These are phyloP conservation scores for Anastrepha obliqua DNA, from an alignment of 1,140 invertebrate genomes.

Conservation along the genomic window DNA sequence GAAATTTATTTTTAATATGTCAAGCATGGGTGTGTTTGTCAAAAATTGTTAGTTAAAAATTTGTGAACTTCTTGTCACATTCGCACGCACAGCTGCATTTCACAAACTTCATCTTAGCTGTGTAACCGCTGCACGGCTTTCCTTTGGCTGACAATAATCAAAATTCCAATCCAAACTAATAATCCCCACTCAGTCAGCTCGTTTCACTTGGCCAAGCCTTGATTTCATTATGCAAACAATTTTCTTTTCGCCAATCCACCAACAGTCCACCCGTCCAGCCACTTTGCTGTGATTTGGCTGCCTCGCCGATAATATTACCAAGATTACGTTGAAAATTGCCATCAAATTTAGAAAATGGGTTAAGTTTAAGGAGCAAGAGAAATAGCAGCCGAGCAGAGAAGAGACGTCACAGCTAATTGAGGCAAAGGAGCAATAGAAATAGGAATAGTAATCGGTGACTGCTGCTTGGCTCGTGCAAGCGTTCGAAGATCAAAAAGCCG, in stretches of 20 bases:
- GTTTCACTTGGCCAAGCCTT: constrained; percentile 39
- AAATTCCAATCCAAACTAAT: constrained; percentile 43
- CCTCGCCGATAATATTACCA: not conserved
- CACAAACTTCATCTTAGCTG: not conserved
- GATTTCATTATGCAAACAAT: constrained; percentile 40
- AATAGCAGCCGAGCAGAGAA: not conserved
- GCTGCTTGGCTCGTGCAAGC: not conserved
- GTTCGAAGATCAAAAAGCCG: not conserved
- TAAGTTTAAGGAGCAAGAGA: not conserved
- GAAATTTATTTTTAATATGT: not conserved
- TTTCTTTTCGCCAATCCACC: not conserved
- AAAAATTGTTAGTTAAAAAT: no score
- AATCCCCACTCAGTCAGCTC: not conserved
- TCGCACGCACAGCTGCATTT: not conserved
- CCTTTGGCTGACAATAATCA: not conserved
- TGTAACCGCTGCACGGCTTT: not conserved
- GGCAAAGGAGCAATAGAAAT: not conserved
- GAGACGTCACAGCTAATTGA: not conserved
- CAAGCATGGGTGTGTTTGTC: not conserved
- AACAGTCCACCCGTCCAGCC: not conserved
- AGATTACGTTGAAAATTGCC: constrained; percentile 49
- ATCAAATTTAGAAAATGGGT: constrained; percentile 34
- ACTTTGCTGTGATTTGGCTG: not conserved
- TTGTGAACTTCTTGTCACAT: not conserved
- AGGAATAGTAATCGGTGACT: not conserved